Conservation (phyloP, 2,113 vertebrate species). For the Mormyrus lacerda region DNA sequence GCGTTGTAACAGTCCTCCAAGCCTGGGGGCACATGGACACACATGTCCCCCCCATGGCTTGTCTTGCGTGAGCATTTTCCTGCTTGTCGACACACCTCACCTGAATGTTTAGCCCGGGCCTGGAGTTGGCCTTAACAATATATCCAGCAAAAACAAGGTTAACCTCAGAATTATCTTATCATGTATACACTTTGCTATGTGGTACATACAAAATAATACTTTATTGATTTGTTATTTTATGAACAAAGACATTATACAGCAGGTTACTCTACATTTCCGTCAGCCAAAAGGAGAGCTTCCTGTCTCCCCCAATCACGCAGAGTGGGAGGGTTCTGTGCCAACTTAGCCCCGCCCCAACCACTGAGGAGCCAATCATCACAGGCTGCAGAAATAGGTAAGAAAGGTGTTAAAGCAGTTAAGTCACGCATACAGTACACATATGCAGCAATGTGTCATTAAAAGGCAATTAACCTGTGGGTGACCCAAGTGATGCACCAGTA, state of each 20-base stretch:
- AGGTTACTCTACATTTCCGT: slow-evolving; percentile 78
- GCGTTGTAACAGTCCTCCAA: neutral
- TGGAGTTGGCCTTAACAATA: neutral
- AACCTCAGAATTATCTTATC: neutral
- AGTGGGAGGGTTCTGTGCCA: slow-evolving; percentile 89
- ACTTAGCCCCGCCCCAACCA: slow-evolving; percentile 82
- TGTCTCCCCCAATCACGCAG: slow-evolving; percentile 81
- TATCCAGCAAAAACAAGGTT: neutral
- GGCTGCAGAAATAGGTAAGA: slow-evolving; percentile 60
- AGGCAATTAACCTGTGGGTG: slow-evolving; percentile 77
- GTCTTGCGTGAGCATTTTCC: neutral
- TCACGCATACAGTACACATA: neutral
- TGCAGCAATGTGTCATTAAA: neutral
- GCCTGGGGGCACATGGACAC: neutral
- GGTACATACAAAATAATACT: slow-evolving; percentile 44
- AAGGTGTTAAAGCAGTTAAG: neutral
- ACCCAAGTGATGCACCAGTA: slow-evolving; percentile 88
- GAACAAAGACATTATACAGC: slow-evolving; percentile 17
- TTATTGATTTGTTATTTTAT: slow-evolving; percentile 42
- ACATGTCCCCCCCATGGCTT: neutral
- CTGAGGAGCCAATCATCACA: slow-evolving; percentile 70
- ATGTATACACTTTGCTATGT: neutral
- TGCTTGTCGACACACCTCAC: neutral
- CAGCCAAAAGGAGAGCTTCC: slow-evolving; percentile 89
- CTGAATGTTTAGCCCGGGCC: neutral